Conservation (phyloP, 2,113 vertebrate genomes). For the Eudyptes chrysolophus region DNA sequence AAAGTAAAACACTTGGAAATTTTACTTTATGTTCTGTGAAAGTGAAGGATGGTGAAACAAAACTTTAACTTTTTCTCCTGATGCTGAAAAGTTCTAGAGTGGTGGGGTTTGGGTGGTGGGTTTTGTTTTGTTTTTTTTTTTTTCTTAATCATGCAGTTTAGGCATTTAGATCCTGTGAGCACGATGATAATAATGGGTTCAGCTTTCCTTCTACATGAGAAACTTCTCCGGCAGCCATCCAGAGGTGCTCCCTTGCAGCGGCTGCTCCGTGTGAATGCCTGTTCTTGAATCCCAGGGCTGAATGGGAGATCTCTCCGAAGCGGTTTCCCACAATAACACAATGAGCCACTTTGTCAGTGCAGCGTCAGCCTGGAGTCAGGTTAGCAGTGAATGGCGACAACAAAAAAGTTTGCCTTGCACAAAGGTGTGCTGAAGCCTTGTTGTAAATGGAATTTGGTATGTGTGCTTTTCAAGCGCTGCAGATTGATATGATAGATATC, state of each 20-base stretch:
- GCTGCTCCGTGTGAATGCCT: slow-evolving; percentile 65
- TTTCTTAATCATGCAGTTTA: not conserved
- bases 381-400: slow-evolving; percentile 13
- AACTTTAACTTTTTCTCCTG: not conserved
- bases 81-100: not conserved
- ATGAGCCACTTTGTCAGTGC: slow-evolving; percentile 68
- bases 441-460: not conserved
- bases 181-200: not conserved
- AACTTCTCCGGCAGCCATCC: slow-evolving; percentile 15
- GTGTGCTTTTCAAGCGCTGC: not conserved
- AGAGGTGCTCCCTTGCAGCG: slow-evolving; percentile 62
- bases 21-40: not conserved
- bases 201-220: slow-evolving; percentile 4
- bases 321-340: slow-evolving; percentile 78
- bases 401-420: not conserved
- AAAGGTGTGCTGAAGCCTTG: slow-evolving; percentile 57
- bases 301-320: slow-evolving; percentile 72
- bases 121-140: not conserved
- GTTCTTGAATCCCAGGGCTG: slow-evolving; percentile 30
- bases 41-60: not conserved
- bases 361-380: slow-evolving; percentile 62
- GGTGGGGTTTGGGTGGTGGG: not conserved
- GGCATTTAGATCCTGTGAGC: not conserved
- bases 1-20: not conserved
- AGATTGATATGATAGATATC: not conserved